Evolutionary conservation across 1,140 invertebrate species (phyloP).

Genomic region (Homarus americanus): DNA sequence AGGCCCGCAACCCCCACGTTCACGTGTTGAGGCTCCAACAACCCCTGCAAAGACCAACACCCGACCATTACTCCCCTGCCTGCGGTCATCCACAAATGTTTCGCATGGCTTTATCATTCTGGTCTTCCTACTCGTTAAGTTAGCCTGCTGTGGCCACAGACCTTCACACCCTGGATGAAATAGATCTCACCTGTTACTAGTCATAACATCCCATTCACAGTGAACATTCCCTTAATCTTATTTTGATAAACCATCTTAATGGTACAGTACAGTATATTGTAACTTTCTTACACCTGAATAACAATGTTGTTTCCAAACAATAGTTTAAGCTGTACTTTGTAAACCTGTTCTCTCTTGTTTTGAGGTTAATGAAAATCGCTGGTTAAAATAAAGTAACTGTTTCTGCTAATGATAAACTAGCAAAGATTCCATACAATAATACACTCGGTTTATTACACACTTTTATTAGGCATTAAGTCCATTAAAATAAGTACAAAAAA

Average conservation of each 20-base stretch:
- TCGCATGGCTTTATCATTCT: neutral
- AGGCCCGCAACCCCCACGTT: conserved; percentile 13
- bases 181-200: too few relatives aligned
- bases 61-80: conserved; percentile 53
- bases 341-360: neutral
- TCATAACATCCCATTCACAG: too few relatives aligned
- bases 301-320: neutral
- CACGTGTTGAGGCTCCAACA: conserved; percentile 16
- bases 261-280: too few relatives aligned
- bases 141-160: neutral
- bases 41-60: conserved; percentile 66
- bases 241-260: too few relatives aligned
- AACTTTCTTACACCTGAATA: too few relatives aligned
- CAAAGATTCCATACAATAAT: neutral
- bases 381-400: too few relatives aligned
- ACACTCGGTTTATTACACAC: conserved; percentile 18
- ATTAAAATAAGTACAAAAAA: conserved; percentile 44
- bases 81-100: neutral
- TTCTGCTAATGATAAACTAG: neutral
- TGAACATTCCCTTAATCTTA: too few relatives aligned
- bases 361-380: neutral
- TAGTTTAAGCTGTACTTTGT: neutral
- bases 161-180: too few relatives aligned
- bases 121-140: neutral
- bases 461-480: conserved; percentile 47